Conservation (phyloP, 1,140 invertebrate species). For the Caligus rogercresseyi region DNA sequence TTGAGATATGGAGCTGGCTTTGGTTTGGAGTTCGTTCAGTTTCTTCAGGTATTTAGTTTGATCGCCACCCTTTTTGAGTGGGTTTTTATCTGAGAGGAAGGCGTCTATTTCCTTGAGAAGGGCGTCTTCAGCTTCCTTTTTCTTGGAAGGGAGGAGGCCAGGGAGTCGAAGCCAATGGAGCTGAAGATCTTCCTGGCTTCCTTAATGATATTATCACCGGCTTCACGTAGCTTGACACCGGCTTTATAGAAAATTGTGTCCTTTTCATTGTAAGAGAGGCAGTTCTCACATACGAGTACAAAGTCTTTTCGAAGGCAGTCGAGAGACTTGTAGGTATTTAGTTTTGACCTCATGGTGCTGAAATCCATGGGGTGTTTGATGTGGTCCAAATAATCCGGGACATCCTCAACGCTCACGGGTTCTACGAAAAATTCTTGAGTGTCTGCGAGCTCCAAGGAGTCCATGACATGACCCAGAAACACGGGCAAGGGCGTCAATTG, state of each 20-base stretch:
- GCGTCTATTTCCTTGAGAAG: conserved; percentile 29
- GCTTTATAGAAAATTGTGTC: conserved; percentile 64
- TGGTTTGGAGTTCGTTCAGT: conserved; percentile 27
- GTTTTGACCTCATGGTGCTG: conserved; percentile 67
- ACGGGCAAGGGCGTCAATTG: conserved; percentile 61
- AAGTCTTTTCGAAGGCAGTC: conserved; percentile 73
- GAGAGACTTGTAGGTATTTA: conserved; percentile 56
- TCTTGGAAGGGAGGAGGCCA: conserved; percentile 30
- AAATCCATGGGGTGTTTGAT: conserved; percentile 91
- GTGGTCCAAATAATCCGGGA: conserved; percentile 78
- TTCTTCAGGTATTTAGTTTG: conserved; percentile 25
- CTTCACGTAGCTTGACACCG: conserved; percentile 23
- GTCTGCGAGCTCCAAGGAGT: conserved; percentile 7
- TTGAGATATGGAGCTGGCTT: conserved; percentile 22
- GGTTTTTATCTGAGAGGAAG: conserved; percentile 1
- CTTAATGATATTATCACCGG: conserved; percentile 31
- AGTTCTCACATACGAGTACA: conserved; percentile 82
- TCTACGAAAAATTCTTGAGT: conserved; percentile 9
- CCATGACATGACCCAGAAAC: conserved; percentile 40
- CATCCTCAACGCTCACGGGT: conserved; percentile 31
- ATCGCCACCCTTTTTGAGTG: background rate
- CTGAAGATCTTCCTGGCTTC: conserved; percentile 47
- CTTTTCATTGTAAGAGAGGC: conserved; percentile 81
- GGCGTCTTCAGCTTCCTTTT: conserved; percentile 25
- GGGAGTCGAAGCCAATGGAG: conserved; percentile 39